phyloP scores from a whole-genome alignment of 2,888 invertebrate genomes.

The Hyppa rectilinea region DNA sequence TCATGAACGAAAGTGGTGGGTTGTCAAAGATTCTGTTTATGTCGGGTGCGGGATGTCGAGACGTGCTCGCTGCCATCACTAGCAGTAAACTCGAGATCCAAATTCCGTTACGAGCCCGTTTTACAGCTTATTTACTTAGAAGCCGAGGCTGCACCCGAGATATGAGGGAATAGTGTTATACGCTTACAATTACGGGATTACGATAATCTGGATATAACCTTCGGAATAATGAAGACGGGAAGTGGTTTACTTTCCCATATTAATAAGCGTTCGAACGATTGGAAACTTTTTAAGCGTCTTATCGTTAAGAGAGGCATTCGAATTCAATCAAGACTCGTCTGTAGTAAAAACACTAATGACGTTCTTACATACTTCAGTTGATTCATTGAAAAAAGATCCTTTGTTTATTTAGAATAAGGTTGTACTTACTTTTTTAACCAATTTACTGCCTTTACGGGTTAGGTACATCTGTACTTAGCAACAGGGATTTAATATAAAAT shows the following conservation, averaged over 20 bases:
- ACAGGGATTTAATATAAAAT: constrained; percentile 41
- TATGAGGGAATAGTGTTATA: constrained; percentile 28
- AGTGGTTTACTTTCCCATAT: neutral
- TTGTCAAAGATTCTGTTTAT: constrained; percentile 54
- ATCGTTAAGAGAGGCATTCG: neutral
- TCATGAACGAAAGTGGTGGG: constrained; percentile 37
- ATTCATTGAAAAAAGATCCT: constrained; percentile 39
- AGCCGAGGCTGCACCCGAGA: constrained; percentile 41
- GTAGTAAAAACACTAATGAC: constrained; percentile 6
- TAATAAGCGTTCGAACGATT: neutral
- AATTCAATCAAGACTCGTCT: constrained; percentile 16
- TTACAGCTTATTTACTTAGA: constrained; percentile 67
- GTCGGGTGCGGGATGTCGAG: constrained; percentile 59
- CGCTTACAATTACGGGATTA: constrained; percentile 30
- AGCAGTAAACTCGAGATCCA: constrained; percentile 70
- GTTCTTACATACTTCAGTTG: constrained; percentile 4
- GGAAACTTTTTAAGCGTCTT: constrained; percentile 9
- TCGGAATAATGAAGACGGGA: constrained; percentile 12
- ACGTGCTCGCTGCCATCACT: constrained; percentile 61
- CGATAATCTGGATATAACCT: constrained; percentile 21
- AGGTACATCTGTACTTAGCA: too few species aligned
- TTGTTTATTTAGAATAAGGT: constrained; percentile 30
- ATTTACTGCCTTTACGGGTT: too few species aligned
- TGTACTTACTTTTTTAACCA: too few species aligned
- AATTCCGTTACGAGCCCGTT: constrained; percentile 71